These are phyloP conservation scores for Pithys albifrons DNA, from an alignment of 2,113 vertebrate genomes.

Conservation along the genomic window DNA sequence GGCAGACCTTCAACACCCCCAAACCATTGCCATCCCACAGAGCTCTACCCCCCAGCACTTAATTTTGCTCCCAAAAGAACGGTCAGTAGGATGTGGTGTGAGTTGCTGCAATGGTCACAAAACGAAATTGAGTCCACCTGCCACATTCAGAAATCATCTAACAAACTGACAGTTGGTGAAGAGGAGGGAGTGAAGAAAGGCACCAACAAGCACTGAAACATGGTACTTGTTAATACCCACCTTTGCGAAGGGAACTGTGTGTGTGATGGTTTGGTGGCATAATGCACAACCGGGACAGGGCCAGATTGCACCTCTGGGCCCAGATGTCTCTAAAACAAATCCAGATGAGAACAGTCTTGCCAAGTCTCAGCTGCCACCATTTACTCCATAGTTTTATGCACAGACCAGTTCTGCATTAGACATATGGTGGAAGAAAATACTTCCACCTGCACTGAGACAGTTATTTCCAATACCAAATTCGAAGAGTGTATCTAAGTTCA, in stretches of 20 bases:
- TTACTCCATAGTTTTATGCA: neutral
- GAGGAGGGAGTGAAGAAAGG: neutral
- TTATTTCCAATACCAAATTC: neutral
- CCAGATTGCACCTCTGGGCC: neutral
- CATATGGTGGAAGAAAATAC: neutral
- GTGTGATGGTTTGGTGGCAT: neutral
- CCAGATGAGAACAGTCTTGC: neutral
- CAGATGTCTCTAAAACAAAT: neutral
- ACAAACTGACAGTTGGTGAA: neutral
- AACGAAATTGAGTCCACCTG: neutral
- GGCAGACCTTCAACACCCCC: neutral
- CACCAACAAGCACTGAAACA: neutral
- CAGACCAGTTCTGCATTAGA: neutral
- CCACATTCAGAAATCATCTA: neutral
- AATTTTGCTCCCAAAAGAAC: neutral
- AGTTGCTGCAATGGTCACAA: fast-evolving
- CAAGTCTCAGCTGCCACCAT: neutral
- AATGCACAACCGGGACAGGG: neutral
- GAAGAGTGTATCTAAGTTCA: neutral
- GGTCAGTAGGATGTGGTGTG: neutral
- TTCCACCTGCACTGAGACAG: neutral
- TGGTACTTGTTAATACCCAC: neutral
- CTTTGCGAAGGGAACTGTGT: neutral
- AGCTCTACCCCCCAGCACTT: neutral
- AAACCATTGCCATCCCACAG: neutral